These are phyloP conservation scores for Microplitis manilae DNA, from an alignment of 2,888 invertebrate genomes.

Conservation along the genomic window DNA sequence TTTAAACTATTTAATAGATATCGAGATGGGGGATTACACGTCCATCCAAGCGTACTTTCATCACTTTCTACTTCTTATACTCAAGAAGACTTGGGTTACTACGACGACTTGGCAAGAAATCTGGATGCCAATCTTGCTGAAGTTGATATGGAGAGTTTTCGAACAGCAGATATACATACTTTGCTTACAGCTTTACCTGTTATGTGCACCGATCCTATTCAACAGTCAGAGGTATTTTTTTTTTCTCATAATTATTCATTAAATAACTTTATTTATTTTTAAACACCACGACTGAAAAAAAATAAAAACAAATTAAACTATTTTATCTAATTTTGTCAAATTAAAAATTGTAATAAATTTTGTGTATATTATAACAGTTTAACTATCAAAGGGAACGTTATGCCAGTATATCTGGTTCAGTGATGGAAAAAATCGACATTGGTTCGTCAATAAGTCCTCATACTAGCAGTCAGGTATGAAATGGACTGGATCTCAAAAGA, in stretches of 20 bases:
- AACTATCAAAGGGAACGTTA: constrained; percentile 86
- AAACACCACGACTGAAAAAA: constrained; percentile 19
- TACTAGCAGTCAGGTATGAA: constrained; percentile 81
- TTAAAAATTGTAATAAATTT: not conserved
- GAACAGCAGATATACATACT: constrained; percentile 92
- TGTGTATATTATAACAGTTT: constrained; percentile 74
- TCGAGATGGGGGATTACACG: constrained; percentile 83
- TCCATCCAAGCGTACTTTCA: constrained; percentile 85
- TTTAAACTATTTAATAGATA: constrained; percentile 74
- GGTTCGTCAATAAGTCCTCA: constrained; percentile 83
- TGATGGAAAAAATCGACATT: constrained; percentile 86
- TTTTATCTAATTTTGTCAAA: not conserved
- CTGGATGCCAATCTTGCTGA: constrained; percentile 94
- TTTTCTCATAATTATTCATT: not conserved
- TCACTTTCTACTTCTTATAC: constrained; percentile 87
- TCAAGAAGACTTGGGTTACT: constrained; percentile 78
- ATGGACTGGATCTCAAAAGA: constrained; percentile 44
- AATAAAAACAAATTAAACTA: constrained; percentile 17
- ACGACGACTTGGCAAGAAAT: constrained; percentile 89
- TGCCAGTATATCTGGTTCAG: constrained; percentile 86
- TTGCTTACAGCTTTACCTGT: constrained; percentile 85
- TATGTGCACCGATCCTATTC: constrained; percentile 72
- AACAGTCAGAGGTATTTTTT: constrained; percentile 66
- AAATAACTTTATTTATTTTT: constrained; percentile 20
- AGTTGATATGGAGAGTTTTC: constrained; percentile 95